Evolutionary conservation across 2,797 vertebrate species (phyloP).

Genomic region (Phataginus tricuspis): DNA sequence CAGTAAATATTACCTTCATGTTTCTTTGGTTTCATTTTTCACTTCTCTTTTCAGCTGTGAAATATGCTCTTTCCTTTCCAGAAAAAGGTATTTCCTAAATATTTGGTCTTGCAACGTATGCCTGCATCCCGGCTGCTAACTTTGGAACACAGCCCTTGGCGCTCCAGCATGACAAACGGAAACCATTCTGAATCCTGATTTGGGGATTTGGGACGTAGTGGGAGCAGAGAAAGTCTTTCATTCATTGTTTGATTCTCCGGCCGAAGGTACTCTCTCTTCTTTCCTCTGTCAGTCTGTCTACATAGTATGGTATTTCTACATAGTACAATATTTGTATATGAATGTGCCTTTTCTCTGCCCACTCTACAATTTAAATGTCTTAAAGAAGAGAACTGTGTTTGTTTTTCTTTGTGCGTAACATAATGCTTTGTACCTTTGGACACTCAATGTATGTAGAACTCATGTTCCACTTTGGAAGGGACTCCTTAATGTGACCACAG

Average conservation of each 20-base stretch:
- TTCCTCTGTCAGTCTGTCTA: neutral
- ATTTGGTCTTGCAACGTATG: conserved; percentile 56
- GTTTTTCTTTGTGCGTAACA: neutral
- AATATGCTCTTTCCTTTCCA: conserved; percentile 58
- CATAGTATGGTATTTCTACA: neutral
- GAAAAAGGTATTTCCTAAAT: conserved; percentile 71
- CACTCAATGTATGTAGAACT: neutral
- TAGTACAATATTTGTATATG: neutral
- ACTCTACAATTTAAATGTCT: neutral
- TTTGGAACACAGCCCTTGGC: conserved; percentile 69
- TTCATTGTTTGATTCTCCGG: conserved; percentile 65
- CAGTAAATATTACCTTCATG: conserved; percentile 67
- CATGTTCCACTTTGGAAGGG: conserved; percentile 74
- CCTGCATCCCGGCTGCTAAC: conserved; percentile 55
- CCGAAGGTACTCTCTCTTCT: neutral
- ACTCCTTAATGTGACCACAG: conserved; percentile 64
- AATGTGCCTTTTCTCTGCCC: neutral
- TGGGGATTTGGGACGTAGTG: neutral
- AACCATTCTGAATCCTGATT: conserved; percentile 71
- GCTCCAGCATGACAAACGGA: conserved; percentile 56
- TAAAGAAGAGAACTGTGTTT: conserved; percentile 8
- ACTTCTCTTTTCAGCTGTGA: conserved; percentile 69
- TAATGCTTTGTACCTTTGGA: neutral
- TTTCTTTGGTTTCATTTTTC: conserved; percentile 66
- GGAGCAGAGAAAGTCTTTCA: neutral